Percentiles rank a stretch among this genome's conserved stretches.
Evolutionary conservation across 1,140 invertebrate species (phyloP).

Genomic region (Panagrolaimus sp.): DNA sequence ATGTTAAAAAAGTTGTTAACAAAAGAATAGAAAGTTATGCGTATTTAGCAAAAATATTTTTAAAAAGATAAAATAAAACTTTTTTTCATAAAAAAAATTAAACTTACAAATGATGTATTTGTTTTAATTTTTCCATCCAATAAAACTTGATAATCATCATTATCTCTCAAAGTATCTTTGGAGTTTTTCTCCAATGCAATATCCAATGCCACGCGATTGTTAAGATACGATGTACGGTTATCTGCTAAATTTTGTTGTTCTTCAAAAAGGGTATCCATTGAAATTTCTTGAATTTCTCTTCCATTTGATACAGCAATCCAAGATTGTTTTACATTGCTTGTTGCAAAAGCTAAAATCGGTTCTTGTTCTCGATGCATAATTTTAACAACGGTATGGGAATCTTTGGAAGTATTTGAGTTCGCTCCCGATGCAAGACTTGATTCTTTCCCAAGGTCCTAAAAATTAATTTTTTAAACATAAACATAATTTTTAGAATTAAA

Average conservation of each 20-base stretch:
- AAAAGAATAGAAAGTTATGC: slow-evolving; percentile 4
- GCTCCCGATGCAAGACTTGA: not conserved
- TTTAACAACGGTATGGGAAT: slow-evolving; percentile 62
- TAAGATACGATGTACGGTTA: slow-evolving; percentile 26
- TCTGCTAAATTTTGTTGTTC: slow-evolving; percentile 39
- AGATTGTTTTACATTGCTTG: slow-evolving; percentile 80
- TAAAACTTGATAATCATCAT: slow-evolving; percentile 56
- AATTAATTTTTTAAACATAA: not conserved
- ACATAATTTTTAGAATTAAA: not conserved
- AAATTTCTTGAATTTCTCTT: slow-evolving; percentile 92
- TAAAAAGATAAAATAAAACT: slow-evolving; percentile 20
- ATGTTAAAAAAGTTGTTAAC: slow-evolving; percentile 10
- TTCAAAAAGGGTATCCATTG: slow-evolving; percentile 73
- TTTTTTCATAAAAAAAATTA: not conserved
- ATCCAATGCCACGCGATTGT: slow-evolving; percentile 48
- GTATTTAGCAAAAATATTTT: slow-evolving; percentile 20
- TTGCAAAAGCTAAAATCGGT: slow-evolving; percentile 89
- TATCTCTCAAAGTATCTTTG: slow-evolving; percentile 48
- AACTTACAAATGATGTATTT: slow-evolving; percentile 40
- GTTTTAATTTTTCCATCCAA: slow-evolving; percentile 31
- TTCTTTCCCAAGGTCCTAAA: slow-evolving; percentile 23
- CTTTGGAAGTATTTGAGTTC: slow-evolving; percentile 22
- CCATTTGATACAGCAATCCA: slow-evolving; percentile 84
- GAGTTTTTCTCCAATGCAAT: slow-evolving; percentile 39
- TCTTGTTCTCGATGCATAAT: slow-evolving; percentile 99